A percentile compares a stretch with the other conserved stretches of the same genome.
phyloP scores from a whole-genome alignment of 2,797 vertebrate species.

The Syngnathus rostellatus region DNA sequence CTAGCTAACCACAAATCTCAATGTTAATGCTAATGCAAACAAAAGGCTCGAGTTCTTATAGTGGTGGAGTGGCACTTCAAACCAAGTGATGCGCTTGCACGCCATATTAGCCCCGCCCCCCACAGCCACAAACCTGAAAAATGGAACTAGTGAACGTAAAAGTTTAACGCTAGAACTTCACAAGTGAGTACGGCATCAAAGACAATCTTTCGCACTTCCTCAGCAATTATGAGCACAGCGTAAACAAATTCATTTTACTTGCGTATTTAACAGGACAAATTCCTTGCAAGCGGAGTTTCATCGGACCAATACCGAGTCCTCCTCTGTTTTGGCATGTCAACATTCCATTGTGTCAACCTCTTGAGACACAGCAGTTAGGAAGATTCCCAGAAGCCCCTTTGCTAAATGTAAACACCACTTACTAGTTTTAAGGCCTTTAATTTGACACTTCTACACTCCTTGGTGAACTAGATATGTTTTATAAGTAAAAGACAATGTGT shows the following conservation, averaged over 20 bases:
- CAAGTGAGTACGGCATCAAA: background rate
- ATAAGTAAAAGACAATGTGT: too few relatives aligned
- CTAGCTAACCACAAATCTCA: too few relatives aligned
- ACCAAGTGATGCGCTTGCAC: too few relatives aligned
- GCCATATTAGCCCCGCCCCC: too few relatives aligned
- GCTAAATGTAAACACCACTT: background rate
- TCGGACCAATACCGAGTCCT: background rate
- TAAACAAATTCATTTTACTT: background rate
- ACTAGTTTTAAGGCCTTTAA: background rate
- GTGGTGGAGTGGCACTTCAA: too few relatives aligned
- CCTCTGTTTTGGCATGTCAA: background rate
- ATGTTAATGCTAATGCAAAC: too few relatives aligned
- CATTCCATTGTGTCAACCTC: background rate
- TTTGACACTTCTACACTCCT: background rate
- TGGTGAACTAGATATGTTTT: too few relatives aligned
- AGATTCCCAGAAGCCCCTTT: background rate
- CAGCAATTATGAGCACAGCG: background rate
- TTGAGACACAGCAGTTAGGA: background rate
- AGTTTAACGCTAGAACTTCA: background rate
- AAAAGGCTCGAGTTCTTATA: background rate
- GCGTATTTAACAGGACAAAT: background rate
- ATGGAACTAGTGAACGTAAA: background rate
- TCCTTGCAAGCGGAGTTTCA: background rate
- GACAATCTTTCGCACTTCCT: background rate
- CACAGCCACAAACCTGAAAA: background rate